Evolutionary conservation across 2,113 vertebrate species (phyloP).

Genomic region (Pluvialis apricaria): DNA sequence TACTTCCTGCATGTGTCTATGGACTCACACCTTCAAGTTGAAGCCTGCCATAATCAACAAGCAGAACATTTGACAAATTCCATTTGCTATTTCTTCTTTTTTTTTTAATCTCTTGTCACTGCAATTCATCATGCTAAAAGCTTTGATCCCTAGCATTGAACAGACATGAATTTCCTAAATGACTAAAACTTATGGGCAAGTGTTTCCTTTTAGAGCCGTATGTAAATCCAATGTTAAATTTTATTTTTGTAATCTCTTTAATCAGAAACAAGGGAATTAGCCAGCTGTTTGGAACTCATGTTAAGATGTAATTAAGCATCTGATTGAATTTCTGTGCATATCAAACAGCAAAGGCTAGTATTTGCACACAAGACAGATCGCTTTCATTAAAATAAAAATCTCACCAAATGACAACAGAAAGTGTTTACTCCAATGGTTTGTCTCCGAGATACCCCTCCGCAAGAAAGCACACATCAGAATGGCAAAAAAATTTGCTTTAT

Average conservation of each 20-base stretch:
- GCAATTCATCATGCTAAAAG: constrained; percentile 41
- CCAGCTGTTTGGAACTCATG: constrained; percentile 92
- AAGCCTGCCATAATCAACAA: neutral
- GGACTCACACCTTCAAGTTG: neutral
- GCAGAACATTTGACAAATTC: constrained; percentile 30
- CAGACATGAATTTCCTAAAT: constrained; percentile 52
- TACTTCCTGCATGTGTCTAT: neutral
- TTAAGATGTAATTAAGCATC: constrained; percentile 96
- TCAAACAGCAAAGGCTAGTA: constrained; percentile 75
- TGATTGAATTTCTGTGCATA: constrained; percentile 93
- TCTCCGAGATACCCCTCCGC: constrained; percentile 57
- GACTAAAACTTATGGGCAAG: constrained; percentile 64
- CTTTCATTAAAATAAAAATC: constrained; percentile 72
- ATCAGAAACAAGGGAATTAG: constrained; percentile 95
- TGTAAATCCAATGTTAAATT: constrained; percentile 89
- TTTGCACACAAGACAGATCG: constrained; percentile 74
- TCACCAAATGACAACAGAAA: constrained; percentile 52
- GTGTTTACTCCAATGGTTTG: constrained; percentile 58
- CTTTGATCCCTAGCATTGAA: constrained; percentile 13
- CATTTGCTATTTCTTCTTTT: neutral
- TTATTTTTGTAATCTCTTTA: constrained; percentile 95
- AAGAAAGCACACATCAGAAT: constrained; percentile 68
- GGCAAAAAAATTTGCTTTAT: constrained; percentile 61
- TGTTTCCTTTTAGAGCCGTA: constrained; percentile 67
- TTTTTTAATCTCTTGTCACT: neutral